Conservation (phyloP, 2,797 vertebrate genomes). For the Peromyscus eremicus region DNA sequence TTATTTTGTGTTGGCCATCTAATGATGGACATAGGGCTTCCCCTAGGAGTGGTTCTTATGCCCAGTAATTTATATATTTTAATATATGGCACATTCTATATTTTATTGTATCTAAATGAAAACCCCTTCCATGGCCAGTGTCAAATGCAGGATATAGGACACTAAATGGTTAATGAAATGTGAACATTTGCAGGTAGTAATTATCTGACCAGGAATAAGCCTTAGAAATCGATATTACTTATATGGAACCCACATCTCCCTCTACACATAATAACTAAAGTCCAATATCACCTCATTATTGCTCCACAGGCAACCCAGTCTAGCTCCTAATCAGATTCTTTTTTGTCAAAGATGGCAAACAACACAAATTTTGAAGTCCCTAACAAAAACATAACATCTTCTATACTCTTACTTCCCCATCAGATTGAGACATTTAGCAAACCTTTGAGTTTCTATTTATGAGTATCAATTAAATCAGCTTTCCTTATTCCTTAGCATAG, state of each 20-base stretch:
- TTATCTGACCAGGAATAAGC: neutral
- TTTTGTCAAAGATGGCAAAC: neutral
- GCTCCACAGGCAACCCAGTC: neutral
- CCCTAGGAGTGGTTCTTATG: neutral
- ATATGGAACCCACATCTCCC: neutral
- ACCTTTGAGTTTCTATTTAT: conserved; percentile 4
- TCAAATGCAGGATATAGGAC: neutral
- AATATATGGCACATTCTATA: neutral
- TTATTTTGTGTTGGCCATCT: neutral
- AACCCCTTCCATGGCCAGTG: neutral
- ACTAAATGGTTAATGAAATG: neutral
- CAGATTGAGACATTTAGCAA: neutral
- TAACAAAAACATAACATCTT: neutral
- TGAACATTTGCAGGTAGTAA: neutral
- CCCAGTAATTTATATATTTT: neutral
- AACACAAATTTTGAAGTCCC: neutral
- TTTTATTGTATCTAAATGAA: neutral
- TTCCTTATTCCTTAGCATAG: neutral
- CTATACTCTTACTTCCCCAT: neutral
- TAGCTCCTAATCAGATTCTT: neutral
- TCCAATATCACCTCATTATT: neutral
- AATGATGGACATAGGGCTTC: neutral
- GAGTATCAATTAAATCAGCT: neutral
- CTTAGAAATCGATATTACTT: neutral
- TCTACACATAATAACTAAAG: neutral